These are phyloP conservation scores for Paragorgia papillata DNA, from an alignment of 92 coral and sea anemone genomes.

Conservation along the genomic window DNA sequence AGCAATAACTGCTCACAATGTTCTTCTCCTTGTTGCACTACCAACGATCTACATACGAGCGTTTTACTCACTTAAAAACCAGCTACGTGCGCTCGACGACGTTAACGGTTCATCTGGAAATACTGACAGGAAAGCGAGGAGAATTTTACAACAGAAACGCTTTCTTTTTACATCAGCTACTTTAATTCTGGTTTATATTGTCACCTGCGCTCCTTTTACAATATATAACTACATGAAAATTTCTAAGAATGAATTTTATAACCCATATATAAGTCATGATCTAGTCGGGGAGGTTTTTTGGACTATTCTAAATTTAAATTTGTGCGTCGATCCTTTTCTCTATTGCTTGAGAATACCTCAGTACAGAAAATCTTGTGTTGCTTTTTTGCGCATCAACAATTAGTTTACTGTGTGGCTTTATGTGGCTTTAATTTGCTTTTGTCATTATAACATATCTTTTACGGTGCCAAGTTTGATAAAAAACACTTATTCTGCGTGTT, in stretches of 20 bases:
- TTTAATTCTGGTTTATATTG: not conserved
- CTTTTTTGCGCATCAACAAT: not conserved
- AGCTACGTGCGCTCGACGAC: not conserved
- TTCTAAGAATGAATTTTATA: slow-evolving; percentile 11
- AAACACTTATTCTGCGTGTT: too few relatives aligned
- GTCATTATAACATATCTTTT: not conserved
- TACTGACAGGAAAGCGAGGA: not conserved
- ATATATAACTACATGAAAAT: slow-evolving; percentile 1
- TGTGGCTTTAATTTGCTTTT: not conserved
- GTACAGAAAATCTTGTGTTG: slow-evolving; percentile 15
- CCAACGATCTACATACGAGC: slow-evolving; percentile 2
- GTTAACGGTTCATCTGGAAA: slow-evolving; percentile 4
- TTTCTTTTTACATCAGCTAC: slow-evolving; percentile 14
- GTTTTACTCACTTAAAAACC: not conserved
- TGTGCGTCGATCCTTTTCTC: slow-evolving; percentile 4
- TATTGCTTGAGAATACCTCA: slow-evolving; percentile 20
- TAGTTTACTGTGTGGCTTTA: not conserved
- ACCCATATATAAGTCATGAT: not conserved
- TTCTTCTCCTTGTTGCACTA: slow-evolving; percentile 4
- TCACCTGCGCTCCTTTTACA: slow-evolving; percentile 24
- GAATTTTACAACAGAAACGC: slow-evolving; percentile 1
- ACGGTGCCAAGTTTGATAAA: too few relatives aligned
- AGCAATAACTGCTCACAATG: slow-evolving; percentile 9
- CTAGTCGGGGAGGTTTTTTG: not conserved
- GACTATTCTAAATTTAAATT: slow-evolving; percentile 1